Conservation (phyloP, 2,888 invertebrate species). For the Alloscopus bannaensis region DNA sequence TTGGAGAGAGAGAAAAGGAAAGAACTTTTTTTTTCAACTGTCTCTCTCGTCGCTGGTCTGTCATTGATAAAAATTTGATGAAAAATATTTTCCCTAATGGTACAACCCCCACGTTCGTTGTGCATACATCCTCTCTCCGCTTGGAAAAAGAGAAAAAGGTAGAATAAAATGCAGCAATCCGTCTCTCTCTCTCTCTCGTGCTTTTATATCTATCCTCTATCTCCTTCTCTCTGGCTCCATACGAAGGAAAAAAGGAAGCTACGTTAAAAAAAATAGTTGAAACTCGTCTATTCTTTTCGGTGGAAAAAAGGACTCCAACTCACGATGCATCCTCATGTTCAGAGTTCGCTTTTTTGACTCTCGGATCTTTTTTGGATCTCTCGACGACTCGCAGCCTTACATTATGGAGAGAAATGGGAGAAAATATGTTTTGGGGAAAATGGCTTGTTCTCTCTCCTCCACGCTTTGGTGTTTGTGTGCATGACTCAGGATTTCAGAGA, state of each 20-base stretch:
- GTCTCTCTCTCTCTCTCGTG: not conserved
- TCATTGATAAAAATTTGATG: no score
- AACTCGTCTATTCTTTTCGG: no score
- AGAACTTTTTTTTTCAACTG: constrained; percentile 3
- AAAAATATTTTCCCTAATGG: no score
- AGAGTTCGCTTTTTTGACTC: no score
- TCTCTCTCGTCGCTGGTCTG: no score
- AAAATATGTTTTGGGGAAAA: constrained; percentile 9
- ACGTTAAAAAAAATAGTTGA: no score
- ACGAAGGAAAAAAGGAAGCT: no score
- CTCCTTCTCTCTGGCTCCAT: not conserved
- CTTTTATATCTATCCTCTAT: not conserved
- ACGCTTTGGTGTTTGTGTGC: not conserved
- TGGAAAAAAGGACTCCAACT: no score
- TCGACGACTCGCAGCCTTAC: not conserved
- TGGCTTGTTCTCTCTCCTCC: not conserved
- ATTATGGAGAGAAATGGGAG: not conserved
- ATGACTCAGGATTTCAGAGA: constrained; percentile 5
- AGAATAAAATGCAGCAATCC: not conserved
- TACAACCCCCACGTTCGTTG: not conserved
- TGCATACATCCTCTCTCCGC: not conserved
- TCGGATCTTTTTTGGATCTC: not conserved
- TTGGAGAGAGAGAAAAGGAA: not conserved
- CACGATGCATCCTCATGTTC: no score
- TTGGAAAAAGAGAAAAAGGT: not conserved